phyloP scores from a whole-genome alignment of 1,140 invertebrate genomes.

The Arctopsyche grandis region DNA sequence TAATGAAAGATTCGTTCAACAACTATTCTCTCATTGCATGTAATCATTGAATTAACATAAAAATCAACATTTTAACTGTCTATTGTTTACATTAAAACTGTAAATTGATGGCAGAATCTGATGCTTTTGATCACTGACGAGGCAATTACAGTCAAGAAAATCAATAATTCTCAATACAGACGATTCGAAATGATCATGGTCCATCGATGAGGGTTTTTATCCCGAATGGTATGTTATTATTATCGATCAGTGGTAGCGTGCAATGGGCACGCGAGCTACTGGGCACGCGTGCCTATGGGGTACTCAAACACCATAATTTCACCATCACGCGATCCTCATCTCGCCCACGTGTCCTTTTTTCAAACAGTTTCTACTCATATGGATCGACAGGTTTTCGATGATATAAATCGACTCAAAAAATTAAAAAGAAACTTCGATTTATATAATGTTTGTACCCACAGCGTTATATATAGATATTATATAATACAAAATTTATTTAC shows the following conservation, averaged over 20 bases:
- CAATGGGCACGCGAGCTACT: conserved; percentile 3
- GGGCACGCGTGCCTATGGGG: background rate
- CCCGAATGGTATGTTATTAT: conserved; percentile 29
- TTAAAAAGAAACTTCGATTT: too few relatives aligned
- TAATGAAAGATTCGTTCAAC: too few relatives aligned
- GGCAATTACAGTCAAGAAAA: background rate
- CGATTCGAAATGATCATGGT: background rate
- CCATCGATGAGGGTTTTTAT: conserved; percentile 17
- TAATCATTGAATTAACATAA: too few relatives aligned
- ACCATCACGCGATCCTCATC: conserved; percentile 29
- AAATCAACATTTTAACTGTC: too few relatives aligned
- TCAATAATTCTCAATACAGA: background rate
- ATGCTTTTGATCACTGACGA: too few relatives aligned
- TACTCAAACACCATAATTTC: conserved; percentile 30
- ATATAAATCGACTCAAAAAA: background rate
- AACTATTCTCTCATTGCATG: too few relatives aligned
- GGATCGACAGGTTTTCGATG: background rate
- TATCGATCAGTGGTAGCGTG: conserved; percentile 30
- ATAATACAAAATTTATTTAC: background rate
- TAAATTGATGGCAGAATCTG: too few relatives aligned
- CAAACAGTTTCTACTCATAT: background rate
- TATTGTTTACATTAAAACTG: too few relatives aligned
- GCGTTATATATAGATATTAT: background rate
- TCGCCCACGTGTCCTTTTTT: background rate
- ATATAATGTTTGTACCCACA: too few relatives aligned